Evolutionary conservation across 2,888 invertebrate species (phyloP).

Genomic region (Sesia apiformis): DNA sequence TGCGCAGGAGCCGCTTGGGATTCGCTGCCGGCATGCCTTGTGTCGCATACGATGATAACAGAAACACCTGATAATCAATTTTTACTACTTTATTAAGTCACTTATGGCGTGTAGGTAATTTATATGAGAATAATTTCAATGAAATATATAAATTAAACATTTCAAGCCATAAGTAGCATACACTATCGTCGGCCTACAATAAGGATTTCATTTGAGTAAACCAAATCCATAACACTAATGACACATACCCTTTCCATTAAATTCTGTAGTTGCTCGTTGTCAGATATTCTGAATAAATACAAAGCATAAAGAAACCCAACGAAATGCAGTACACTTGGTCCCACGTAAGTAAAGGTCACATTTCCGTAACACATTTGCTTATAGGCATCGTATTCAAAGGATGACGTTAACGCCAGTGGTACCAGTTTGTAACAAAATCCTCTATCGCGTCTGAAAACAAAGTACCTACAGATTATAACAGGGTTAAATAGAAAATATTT

Average conservation of each 20-base stretch:
- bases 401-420: conserved; percentile 52
- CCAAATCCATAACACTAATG: background rate
- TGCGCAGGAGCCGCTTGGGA: conserved; percentile 80
- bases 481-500: no score
- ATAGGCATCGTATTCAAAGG: conserved; percentile 61
- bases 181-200: no score
- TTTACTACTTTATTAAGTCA: no score
- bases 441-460: conserved; percentile 76
- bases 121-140: no score
- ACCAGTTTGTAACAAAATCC: conserved; percentile 80
- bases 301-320: conserved; percentile 82
- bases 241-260: conserved; percentile 83
- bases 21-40: conserved; percentile 75
- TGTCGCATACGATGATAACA: conserved; percentile 80
- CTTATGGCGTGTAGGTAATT: no score
- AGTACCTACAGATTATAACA: background rate
- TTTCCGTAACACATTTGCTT: conserved; percentile 82
- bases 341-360: conserved; percentile 80
- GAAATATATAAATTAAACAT: no score
- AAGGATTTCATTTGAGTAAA: no score
- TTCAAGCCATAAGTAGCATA: no score
- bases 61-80: conserved; percentile 73
- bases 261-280: conserved; percentile 88
- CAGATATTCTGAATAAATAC: conserved; percentile 82
- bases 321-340: conserved; percentile 83